Evolutionary conservation across 1,140 invertebrate genomes (phyloP), one percentile per base, ranked within the genome.

Genomic region (Panagrolaimus sp.): DNA sequence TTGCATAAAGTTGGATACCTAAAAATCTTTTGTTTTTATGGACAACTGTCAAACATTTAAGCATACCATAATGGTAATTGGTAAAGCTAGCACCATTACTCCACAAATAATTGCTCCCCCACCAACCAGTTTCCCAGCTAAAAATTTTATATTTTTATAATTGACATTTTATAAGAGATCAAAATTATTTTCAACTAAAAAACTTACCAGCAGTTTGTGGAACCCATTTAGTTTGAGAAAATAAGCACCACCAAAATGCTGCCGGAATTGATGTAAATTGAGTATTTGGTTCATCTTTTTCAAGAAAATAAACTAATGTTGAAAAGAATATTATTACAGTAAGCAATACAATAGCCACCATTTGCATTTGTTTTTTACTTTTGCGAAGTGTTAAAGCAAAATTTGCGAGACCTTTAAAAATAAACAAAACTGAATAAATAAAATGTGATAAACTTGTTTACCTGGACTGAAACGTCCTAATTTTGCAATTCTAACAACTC

Each of bases 311-410:
- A 9, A 83, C 72, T 42, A 84, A 67, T 31, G 83, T 84, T 44
- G 84, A 84, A 71, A 84, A 84, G 65, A 84, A 82, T 47, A 84
- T 69, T 1, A 84, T 77, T 4, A 82, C 76, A 5, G 81, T 82
- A 67, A 82, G 63, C 51, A 82, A 67, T 0, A 83, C 79, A 61
- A 82, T 78, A 8, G 70, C 74, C 11, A 82, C 79, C 80, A 82
- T 82, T 64, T 82, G 79, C 81, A 82, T 79, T 68, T 82, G 80
- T 63, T 82, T 82, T 67, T 82, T 82, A 25, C 79, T 82, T 51
- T 82, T 77, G 46, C 75, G 77, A 23, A 87, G 83, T 3, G 86
- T 87, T 48, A 86, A 74, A 8, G 86, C 84, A 13, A 87, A 81
- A 65, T 82, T 82, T 0, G 80, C 81, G n/a, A 82, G 69, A 38